Base-by-base conservation (phyloP, 2,797 vertebrate species). In the Diglossa cyanea region DNA sequence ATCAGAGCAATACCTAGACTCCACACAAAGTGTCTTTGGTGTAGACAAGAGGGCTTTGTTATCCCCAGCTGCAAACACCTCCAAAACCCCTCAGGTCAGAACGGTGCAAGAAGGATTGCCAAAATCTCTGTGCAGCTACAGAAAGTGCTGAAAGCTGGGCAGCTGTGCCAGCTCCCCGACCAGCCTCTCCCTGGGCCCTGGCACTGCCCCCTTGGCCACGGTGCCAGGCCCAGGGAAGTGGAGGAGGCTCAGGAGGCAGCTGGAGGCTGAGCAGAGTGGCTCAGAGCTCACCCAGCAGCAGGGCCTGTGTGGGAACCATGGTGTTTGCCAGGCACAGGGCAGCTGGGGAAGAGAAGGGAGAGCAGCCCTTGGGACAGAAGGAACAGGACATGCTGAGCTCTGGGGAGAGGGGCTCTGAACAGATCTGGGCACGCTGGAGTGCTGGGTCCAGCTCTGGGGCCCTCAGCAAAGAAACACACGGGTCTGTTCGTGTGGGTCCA, bases 31-130 rank as follows among this genome's bases (percentile, higher is more conserved):
- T 85, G 47, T 81, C 68, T 84, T 85, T 85, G 75, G 77, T 93
- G 67, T 28, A 94, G 89, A 97, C 94, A 97, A 96, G 84, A 96
- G 81, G 65, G 81, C 92, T 92, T 95, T 96, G 93, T 97, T 95
- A 96, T 90, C 67, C 66, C 28, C 18, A 6, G 31, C 30, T 88
- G 79, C 76, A 86, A 73, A 92, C 90, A 96, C 80, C 87, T 96
- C 95, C 95, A 90, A 96, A 96, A 88, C 45, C 90, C 96, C 95
- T 94, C 84, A 23, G 94, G 96, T 91, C 80, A 90, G 90, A 95
- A 95, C 89, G 2, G 72, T 61, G 39, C 57, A 30, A 50, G 73
- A 45, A 82, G 79, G 42, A 44, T 77, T 95, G 93, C 85, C 91
- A 94, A 90, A 72, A 63, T 70, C 58, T 77, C 85, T 16, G 50